Percentiles rank a stretch among this genome's conserved stretches.
phyloP scores from a whole-genome alignment of 2,113 vertebrate genomes.

The Tonatia bakeri region DNA sequence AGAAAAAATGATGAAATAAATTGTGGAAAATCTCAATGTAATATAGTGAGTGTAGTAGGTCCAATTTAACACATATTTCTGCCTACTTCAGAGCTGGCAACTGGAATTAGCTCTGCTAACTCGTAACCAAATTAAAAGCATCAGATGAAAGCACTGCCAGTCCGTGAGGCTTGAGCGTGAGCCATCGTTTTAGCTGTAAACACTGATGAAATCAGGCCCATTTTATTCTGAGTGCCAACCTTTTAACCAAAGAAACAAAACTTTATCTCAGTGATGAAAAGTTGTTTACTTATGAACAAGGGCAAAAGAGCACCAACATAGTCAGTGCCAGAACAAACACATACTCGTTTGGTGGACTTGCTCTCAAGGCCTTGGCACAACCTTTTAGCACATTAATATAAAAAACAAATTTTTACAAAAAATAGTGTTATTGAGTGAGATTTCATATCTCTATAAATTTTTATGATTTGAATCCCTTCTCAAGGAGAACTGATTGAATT shows the following conservation, averaged over 20 bases:
- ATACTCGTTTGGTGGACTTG: background rate
- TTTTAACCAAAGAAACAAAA: background rate
- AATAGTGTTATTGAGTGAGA: background rate
- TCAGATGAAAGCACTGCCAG: background rate
- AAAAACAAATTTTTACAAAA: background rate
- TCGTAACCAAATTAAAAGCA: background rate
- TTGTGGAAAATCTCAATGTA: background rate
- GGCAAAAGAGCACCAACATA: background rate
- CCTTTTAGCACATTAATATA: background rate
- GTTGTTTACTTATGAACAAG: constrained; percentile 42
- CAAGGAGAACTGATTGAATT: background rate
- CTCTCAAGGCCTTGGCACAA: background rate
- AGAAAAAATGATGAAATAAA: background rate
- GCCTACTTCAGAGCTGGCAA: background rate
- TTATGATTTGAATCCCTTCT: no score
- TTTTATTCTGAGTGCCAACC: background rate
- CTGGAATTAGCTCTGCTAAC: background rate
- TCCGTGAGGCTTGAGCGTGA: background rate
- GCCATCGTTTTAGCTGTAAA: background rate
- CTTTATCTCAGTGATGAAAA: background rate
- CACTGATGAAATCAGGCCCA: background rate
- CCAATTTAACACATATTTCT: background rate
- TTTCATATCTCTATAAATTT: background rate
- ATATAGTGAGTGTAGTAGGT: background rate
- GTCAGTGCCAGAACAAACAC: background rate